Evolutionary conservation across 2,888 invertebrate genomes (phyloP).

Genomic region (Campopleginae sp.): DNA sequence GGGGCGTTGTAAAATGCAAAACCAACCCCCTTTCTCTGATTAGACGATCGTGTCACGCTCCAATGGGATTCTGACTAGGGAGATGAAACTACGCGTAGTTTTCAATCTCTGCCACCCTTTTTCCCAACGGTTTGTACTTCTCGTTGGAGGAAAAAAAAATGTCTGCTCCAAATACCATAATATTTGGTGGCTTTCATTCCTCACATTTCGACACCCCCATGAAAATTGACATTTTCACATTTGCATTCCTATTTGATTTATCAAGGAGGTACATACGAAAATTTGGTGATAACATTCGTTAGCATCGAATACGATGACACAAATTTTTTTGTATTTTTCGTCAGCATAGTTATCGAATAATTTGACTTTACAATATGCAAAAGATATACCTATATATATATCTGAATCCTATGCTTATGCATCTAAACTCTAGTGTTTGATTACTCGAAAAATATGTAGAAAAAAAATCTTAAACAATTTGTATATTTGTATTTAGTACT

Average conservation of each 20-base stretch:
- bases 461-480: too few species aligned
- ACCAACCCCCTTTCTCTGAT: slow-evolving; percentile 80
- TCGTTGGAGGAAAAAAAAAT: slow-evolving; percentile 12
- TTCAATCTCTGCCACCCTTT: slow-evolving; percentile 27
- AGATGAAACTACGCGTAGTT: slow-evolving; percentile 62
- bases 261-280: background rate
- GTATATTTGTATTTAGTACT: too few species aligned
- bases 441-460: too few species aligned
- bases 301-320: too few species aligned
- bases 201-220: background rate
- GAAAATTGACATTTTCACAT: background rate
- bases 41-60: slow-evolving; percentile 76
- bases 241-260: background rate
- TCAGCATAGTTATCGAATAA: too few species aligned
- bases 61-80: slow-evolving; percentile 77
- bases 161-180: background rate
- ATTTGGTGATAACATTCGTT: background rate
- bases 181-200: background rate
- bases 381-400: too few species aligned
- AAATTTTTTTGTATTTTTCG: too few species aligned
- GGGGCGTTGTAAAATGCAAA: slow-evolving; percentile 77
- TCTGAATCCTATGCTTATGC: too few species aligned
- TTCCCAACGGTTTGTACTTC: background rate
- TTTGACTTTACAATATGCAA: too few species aligned
- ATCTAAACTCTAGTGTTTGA: too few species aligned